Evolutionary conservation across 2,113 vertebrate genomes (phyloP), one percentile per base, ranked within the genome.

Genomic region (Zosterops lateralis): DNA sequence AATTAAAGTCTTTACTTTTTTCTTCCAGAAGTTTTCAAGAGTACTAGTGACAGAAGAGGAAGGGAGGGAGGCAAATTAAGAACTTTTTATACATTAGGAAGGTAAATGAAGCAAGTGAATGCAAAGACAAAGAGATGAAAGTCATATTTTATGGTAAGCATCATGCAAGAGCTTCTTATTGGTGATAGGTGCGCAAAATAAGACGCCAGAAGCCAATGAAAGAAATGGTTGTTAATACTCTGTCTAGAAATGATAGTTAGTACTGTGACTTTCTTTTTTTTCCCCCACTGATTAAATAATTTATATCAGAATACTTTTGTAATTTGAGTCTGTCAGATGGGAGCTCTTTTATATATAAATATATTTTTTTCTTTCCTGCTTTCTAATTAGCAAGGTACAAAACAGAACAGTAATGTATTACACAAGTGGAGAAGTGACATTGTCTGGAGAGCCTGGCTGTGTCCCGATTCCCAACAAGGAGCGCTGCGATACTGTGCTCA

Each of bases 61-160:
- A 93, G 73, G 76, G 73, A 96, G 74, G 34, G 73, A 93, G 71
- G 77, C 92, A 92, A 96, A 94, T 96, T 96, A 96, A 95, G 92
- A 96, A 96, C 83, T 96, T 95, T 93, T 94, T 96, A 94, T 95
- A 95, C 89, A 89, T 93, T 97, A 96, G 92, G 92, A 88, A 94
- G 93, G 90, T 96, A 91, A 95, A 96, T 96, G 94, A 96, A 97
- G 86, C 75, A 92, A 89, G 95, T 44, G 91, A 96, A 97, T 92
- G 90, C 93, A 87, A 97, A 97, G 95, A 93, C 95, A 97, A 95
- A 97, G 89, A 97, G 95, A 96, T 97, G 96, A 97, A 97, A 97
- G 96, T 96, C 84, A 91, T 94, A 95, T 91, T 95, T 97, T 96
- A 94, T 96, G 96, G 94, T 97, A 95, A 96, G 85, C 93, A 94